Conservation (phyloP, 2,888 invertebrate species). For the Dryocosmus kuriphilus region DNA sequence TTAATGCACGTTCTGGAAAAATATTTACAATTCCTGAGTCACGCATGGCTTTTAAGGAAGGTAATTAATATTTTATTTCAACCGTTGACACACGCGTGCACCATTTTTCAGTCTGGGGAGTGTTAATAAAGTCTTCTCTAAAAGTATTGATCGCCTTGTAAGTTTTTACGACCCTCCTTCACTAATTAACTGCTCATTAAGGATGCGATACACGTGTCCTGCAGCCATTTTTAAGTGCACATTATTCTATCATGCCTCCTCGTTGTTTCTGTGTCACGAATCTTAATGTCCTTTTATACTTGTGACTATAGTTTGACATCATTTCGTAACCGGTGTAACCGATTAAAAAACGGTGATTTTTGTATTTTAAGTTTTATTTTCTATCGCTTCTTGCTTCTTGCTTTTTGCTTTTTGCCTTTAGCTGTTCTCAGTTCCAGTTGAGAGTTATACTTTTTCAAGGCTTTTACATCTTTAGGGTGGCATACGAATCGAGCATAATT, state of each 20-base stretch:
- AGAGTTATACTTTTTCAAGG: conserved; percentile 33
- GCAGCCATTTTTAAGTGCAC: conserved; percentile 34
- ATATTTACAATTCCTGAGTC: conserved; percentile 1
- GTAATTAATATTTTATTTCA: conserved; percentile 4
- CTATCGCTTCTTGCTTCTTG: conserved; percentile 9
- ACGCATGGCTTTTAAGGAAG: not conserved
- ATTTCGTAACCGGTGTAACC: not conserved
- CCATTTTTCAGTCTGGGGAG: conserved; percentile 22
- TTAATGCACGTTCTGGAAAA: conserved; percentile 1
- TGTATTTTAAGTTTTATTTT: conserved; percentile 16
- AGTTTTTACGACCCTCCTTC: conserved; percentile 26
- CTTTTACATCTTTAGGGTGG: conserved; percentile 36
- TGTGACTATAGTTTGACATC: conserved; percentile 15
- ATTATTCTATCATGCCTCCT: conserved; percentile 32
- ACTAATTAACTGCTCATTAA: conserved; percentile 39
- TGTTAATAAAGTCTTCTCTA: conserved; percentile 39
- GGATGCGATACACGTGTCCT: conserved; percentile 35
- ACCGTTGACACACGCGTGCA: conserved; percentile 8
- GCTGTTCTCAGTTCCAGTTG: not conserved
- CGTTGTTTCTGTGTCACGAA: conserved; percentile 32
- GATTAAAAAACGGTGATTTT: conserved; percentile 24
- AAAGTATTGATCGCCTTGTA: conserved; percentile 33
- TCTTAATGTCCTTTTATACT: conserved; percentile 34
- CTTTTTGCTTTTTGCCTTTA: conserved; percentile 10
- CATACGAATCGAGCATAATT: conserved; percentile 39